Base-by-base conservation (phyloP, 2,888 invertebrate genomes). In the Drepana falcataria region DNA sequence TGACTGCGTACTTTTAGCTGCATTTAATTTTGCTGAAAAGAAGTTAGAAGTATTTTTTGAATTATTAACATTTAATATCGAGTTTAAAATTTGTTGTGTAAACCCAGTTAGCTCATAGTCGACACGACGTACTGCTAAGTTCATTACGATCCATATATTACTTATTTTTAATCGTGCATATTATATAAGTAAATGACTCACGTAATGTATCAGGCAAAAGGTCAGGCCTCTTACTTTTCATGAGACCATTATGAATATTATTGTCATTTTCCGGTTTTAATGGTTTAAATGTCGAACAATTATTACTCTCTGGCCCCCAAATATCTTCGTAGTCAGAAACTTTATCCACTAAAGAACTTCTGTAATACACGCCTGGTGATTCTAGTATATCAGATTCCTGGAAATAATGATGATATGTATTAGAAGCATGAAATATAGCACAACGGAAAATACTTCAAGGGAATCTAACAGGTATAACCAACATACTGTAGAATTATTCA, bases 251-350 rank as follows among this genome's bases (percentile, higher is more conserved):
- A 58, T 87, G 91, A 35, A 81, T 70, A 59, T 83, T 84, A 60
- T 75, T 85, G 54, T 87, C 87, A 65, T 79, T 85, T 63, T 88
- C 89, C 54, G 72, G 63, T 70, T 84, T 85, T 68, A 85, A 69
- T 64, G 92, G 87, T 68, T 91, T 87, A 59, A 92, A 91, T 35
- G 90, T 87, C 47, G 92, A 85, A 64, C 91, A 88, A 60, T 80
- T 85, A 63, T 89, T 90, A 60, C 82, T 80, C 74, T 94, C 94
- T 54, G 94, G 93, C 60, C 95, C 94, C 98, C 98, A 98, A 68
- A 98, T 95, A 79, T 98, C 98, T 87, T 98, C 98, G 77, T 98
- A 98, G 84, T 98, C 98, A 69, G 97, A 97, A 49, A 96, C 95
- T 89, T 98, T 98, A 78, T 98, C 98, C 60, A 96, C 95, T 41